Evolutionary conservation across 2,888 invertebrate species (phyloP), one percentile per base, ranked within the genome.

Genomic region (Girardia tigrina): DNA sequence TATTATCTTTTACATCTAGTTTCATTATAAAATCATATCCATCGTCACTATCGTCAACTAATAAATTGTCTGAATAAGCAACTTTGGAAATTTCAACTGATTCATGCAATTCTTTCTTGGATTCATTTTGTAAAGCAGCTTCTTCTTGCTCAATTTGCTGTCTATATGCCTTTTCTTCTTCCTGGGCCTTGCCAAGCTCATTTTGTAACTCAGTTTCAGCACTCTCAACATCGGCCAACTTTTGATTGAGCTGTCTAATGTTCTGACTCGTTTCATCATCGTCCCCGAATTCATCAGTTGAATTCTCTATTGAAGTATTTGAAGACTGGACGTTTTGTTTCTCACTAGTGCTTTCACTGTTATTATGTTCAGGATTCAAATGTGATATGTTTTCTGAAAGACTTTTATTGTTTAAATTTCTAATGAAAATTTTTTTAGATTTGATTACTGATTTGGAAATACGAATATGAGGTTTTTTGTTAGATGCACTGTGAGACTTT

Each of bases 121-220:
- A 6, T 20, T 56, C 23, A 56, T 56, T 56, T 56, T 20, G n/a
- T 23, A 56, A 12, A n/a, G 56, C 56, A 56, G 56, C 56, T 56
- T 56, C 56, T 16, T 56, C 56, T 56, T 56, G 56, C 23, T 56
- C 56, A 2, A 56, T 56, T 56, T 56, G 56, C n/a, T 56, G 20
- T 56, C 56, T 4, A n/a, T 56, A 56, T 6, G 56, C 56, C n/a
- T 56, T 56, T 56, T 56, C 56, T 56, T 56, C 56, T 56, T 56
- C 56, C 23, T 56, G 56, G 4, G 56, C 56, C n/a, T 23, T n/a
- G 2, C 56, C 56, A 20, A 56, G 23, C 23, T 56, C 56, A 56
- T 56, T 56, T 56, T 56, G 56, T n/a, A 56, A 56, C 23, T 12
- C 20, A 56, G 56, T 56, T 56, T 56, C 56, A 4, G 56, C 23